Evolutionary conservation across 2,888 invertebrate genomes (phyloP), one percentile per base, ranked within the genome.

Genomic region (Boloria euphrosyne): DNA sequence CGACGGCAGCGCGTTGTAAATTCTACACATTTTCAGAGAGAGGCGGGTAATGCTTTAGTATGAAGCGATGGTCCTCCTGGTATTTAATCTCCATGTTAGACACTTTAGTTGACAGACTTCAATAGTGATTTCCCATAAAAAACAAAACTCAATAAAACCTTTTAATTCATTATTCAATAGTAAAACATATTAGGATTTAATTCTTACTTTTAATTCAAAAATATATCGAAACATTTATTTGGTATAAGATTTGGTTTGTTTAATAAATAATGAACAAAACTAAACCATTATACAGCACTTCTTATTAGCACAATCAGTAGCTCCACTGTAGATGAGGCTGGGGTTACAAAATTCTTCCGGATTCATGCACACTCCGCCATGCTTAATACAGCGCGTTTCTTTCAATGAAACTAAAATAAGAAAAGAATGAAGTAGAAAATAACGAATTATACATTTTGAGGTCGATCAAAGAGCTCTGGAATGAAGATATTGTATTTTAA

Each of bases 301-400:
- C 2, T 58, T 62, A n/a, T 58, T 27, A 6, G 47, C 38, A 46
- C 68, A 68, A 27, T 68, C 68, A 2, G 46, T 68, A 0, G 62
- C 65, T 13, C 53, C 68, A 13, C 62, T 53, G 44, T 65, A 65
- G 0, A 70, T 46, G 0, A 76, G 60, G 0, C 46, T 44, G 1
- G 51, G 62, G 7, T 66, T 74, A 65, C 86, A 87, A 6, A 62
- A 53, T 0, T 59, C 27, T 0, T 16, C 27, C 1, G 60, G 13
- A 0, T 71, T 22, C 2, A 75, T 31, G 63, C 87, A 87, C 0
- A 63, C 44, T 0, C 87, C 87, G 0, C 86, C 87, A 2, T 68
- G 76, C 16, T 77, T 82, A 0, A 4, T 7, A 60, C 87, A 87
- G 43, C 87, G 77, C 0, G 82, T 85, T 54, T 87, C 87, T 67